Evolutionary conservation across 2,113 vertebrate genomes (phyloP).

Genomic region (Oenanthe oenanthe): DNA sequence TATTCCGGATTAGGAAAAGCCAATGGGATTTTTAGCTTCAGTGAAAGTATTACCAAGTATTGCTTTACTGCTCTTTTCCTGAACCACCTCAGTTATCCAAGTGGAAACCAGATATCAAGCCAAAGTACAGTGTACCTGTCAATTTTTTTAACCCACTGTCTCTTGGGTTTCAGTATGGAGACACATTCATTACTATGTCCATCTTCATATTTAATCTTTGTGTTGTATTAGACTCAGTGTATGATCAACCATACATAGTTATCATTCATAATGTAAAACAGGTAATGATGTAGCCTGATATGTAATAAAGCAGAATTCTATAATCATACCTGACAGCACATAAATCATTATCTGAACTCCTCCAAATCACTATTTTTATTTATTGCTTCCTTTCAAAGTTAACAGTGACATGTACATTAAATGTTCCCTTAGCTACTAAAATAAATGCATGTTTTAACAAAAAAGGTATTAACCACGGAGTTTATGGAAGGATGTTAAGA

Average conservation of each 20-base stretch:
- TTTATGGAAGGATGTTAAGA: conserved; percentile 11
- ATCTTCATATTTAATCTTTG: neutral
- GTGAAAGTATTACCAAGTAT: neutral
- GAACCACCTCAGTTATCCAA: neutral
- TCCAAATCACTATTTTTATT: neutral
- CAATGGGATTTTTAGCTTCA: neutral
- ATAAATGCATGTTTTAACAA: neutral
- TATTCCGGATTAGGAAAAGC: neutral
- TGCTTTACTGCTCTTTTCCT: neutral
- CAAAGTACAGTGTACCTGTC: neutral
- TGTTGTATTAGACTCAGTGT: neutral
- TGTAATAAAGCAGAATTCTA: conserved; percentile 23
- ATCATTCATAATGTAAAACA: conserved; percentile 2
- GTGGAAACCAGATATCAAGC: neutral
- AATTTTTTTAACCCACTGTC: neutral
- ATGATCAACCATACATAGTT: neutral
- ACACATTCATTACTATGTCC: neutral
- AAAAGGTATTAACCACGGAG: neutral
- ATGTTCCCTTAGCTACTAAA: neutral
- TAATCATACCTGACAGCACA: conserved; percentile 11
- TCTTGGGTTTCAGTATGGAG: neutral
- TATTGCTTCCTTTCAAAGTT: conserved; percentile 6
- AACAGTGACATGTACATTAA: neutral
- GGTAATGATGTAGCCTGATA: conserved; percentile 16
- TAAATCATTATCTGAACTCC: neutral